Evolutionary conservation across 1,140 invertebrate species (phyloP), one percentile per base, ranked within the genome.

Genomic region (Thaumetopoea pityocampa): DNA sequence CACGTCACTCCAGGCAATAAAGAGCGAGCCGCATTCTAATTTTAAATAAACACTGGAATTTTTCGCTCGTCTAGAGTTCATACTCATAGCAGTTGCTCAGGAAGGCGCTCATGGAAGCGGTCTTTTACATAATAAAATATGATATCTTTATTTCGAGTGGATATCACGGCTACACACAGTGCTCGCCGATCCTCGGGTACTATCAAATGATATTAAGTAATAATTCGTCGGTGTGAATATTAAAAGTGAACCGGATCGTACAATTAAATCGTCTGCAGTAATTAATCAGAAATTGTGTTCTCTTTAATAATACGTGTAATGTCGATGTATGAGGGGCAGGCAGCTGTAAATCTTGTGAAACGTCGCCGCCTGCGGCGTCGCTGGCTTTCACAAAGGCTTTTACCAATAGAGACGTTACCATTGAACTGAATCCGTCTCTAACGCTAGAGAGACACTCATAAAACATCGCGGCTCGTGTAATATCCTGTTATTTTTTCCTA

Each of bases 401-500:
- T 67, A 76, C 66, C 63, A 77, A 83, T 80, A 77, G 66, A 83
- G 79, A 77, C 62, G 72, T 83, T 74, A 74, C 63, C 65, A 72
- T 68, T 68, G 56, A 65, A 66, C 64, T 52, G 57, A 69, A 69
- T 67, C 56, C 62, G 36, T 65, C 33, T 51, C 46, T 48, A 36
- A 27, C 35, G 38, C 54, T 44, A 70, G 64, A 73, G 68, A 71
- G 67, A 71, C 60, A 49, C 45, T 48, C 55, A 67, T 73, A 69
- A 69, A 76, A 69, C 58, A 67, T 61, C 55, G 48, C 23, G 52
- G 42, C 59, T 53, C 57, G 53, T 57, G 67, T 80, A 83, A 83
- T 83, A 83, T 80, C 74, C 76, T 79, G 73, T 84, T 79, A 81
- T 81, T 84, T 84, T 76, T 73, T 74, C 67, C 51, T 84, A 84